Base-by-base conservation (phyloP, 1,140 invertebrate species). In the Calliopsis andreniformis region DNA sequence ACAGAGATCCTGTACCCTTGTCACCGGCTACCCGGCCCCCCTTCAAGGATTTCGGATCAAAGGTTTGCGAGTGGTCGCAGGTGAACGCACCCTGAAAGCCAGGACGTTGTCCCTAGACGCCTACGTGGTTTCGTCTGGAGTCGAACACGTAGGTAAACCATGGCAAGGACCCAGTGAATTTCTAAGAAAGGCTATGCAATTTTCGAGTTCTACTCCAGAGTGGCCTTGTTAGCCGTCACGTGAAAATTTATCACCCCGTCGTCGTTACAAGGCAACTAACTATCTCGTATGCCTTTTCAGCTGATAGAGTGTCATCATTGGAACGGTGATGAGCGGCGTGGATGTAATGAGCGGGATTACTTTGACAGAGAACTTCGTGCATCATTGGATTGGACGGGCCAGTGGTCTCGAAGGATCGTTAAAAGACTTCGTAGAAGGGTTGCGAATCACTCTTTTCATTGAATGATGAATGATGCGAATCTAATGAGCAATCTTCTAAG, bases 41-140 rank as follows among this genome's bases (percentile, higher is more conserved):
- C 28, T 69, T 68, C 47, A 64, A 63, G 53, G 75, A 78, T 83
- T 83, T 70, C 79, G 80, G 79, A 72, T 66, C 42, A 55, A 69
- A 56, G 79, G 64, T 47, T 55, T 63, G 72, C 63, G 45, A 20
- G 39, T 23, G 49, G 45, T 25, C 56, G 66, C 51, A 75, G 86
- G 83, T 87, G 62, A 87, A 88, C 78, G 87, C 68, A 87, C 87
- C 86, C 79, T 86, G 72, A 82, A 85, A 85, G 78, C 66, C 63
- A 84, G 85, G 83, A 87, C 80, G 79, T 80, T 82, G 80, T 82
- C 84, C 78, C 82, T 83, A 45, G 51, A 76, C 85, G 82, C 87
- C 85, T 76, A 88, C 87, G 73, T 58, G 45, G 42, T 75, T 51
- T 42, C 71, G 80, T 78, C 79, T 42, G 58, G 61, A 39, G 28